These are phyloP conservation scores for Pseudomyrmex cubaensis DNA, from an alignment of 1,140 invertebrate species.

Conservation along the genomic window DNA sequence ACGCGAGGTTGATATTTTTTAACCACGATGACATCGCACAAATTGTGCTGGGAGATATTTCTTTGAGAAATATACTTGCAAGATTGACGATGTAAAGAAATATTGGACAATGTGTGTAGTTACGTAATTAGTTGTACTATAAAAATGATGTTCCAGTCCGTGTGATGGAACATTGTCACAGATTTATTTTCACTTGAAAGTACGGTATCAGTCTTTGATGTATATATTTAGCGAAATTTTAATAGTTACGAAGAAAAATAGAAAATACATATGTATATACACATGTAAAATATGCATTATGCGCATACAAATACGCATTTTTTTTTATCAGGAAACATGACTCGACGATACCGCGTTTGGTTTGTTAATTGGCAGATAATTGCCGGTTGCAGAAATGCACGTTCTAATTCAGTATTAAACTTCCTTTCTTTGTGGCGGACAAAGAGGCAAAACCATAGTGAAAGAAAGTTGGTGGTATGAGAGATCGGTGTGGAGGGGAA, in stretches of 20 bases:
- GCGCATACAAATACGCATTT: neutral
- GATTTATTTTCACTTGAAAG: slow-evolving; percentile 19
- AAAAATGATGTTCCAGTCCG: too few relatives aligned
- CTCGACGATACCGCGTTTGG: slow-evolving; percentile 40
- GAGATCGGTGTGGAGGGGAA: slow-evolving; percentile 61
- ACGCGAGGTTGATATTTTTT: slow-evolving; percentile 42
- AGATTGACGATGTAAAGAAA: slow-evolving; percentile 20
- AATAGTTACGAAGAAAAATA: neutral
- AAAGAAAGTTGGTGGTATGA: slow-evolving; percentile 53
- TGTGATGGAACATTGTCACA: neutral
- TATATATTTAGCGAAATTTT: neutral
- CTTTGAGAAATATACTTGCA: slow-evolving; percentile 42
- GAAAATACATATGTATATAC: neutral
- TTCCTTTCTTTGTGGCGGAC: slow-evolving; percentile 67
- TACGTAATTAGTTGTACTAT: too few relatives aligned
- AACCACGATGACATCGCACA: slow-evolving; percentile 43
- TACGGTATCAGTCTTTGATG: neutral
- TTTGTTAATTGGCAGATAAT: slow-evolving; percentile 74
- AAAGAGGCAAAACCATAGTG: slow-evolving; percentile 63
- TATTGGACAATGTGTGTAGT: too few relatives aligned
- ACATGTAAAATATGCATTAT: neutral
- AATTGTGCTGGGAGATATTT: slow-evolving; percentile 48
- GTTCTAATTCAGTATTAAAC: slow-evolving; percentile 79
- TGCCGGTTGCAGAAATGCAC: slow-evolving; percentile 58
- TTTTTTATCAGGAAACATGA: slow-evolving; percentile 17